Percentiles rank a stretch among this genome's conserved stretches.
Conservation (phyloP, 30 jellyfish, hydroid and myxozoan genomes). For the Aurelia aurita region DNA sequence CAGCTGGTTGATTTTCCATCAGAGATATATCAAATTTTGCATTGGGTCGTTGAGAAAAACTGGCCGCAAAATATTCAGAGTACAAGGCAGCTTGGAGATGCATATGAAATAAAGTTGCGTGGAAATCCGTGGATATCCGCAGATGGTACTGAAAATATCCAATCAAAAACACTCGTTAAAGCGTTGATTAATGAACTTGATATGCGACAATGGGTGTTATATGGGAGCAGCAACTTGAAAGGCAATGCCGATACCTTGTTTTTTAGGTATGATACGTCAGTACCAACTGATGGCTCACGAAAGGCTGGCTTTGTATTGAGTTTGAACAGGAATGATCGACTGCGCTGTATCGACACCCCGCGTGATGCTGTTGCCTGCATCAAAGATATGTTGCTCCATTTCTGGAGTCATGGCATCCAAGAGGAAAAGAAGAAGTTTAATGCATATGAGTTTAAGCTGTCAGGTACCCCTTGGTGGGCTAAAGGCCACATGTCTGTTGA, state of each 20-base stretch:
- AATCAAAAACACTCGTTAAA: slow-evolving; percentile 25
- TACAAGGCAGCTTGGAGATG: neutral
- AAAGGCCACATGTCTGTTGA: slow-evolving; percentile 24
- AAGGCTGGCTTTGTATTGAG: neutral
- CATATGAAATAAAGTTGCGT: slow-evolving; percentile 35
- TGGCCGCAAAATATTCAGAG: slow-evolving; percentile 39
- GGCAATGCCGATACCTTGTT: slow-evolving; percentile 46
- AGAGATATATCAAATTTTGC: neutral
- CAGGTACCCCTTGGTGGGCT: slow-evolving; percentile 77
- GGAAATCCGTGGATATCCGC: slow-evolving; percentile 70
- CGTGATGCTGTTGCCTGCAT: slow-evolving; percentile 15
- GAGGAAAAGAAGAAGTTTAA: slow-evolving; percentile 21
- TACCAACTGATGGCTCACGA: slow-evolving; percentile 24
- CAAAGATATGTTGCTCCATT: slow-evolving; percentile 5
- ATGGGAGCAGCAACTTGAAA: slow-evolving; percentile 17
- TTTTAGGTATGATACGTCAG: slow-evolving; percentile 19
- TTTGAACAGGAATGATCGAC: slow-evolving; percentile 51
- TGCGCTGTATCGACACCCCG: slow-evolving; percentile 57
- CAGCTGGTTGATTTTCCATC: slow-evolving; percentile 7
- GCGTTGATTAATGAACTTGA: slow-evolving; percentile 20
- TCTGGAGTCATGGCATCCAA: slow-evolving; percentile 60
- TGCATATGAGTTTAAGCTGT: slow-evolving; percentile 56
- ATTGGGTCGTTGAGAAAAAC: neutral
- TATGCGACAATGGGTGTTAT: slow-evolving; percentile 29
- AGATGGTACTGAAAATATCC: slow-evolving; percentile 23